phyloP scores from a whole-genome alignment of 2,113 vertebrate species.

The Petromus typicus region DNA sequence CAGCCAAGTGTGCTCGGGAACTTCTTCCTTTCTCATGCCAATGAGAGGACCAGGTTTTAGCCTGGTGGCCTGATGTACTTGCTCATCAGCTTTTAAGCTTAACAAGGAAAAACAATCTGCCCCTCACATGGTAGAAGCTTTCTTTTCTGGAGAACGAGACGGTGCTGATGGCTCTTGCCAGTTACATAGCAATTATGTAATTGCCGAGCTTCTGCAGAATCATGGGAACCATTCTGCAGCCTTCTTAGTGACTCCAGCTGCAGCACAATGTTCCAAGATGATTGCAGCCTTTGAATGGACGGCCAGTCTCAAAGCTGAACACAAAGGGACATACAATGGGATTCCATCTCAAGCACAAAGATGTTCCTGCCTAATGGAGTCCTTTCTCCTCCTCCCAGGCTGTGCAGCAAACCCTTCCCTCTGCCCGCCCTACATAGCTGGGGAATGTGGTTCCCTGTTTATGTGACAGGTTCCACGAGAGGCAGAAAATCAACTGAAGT shows the following conservation, averaged over 20 bases:
- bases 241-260: slow-evolving; percentile 80
- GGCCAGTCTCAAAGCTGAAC: slow-evolving; percentile 78
- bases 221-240: slow-evolving; percentile 76
- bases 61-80: neutral
- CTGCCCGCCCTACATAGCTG: slow-evolving; percentile 74
- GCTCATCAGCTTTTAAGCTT: slow-evolving; percentile 68
- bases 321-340: slow-evolving; percentile 83
- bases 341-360: slow-evolving; percentile 86
- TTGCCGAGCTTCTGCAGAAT: slow-evolving; percentile 82
- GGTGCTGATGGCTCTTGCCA: slow-evolving; percentile 76
- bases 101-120: slow-evolving; percentile 73
- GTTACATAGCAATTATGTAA: slow-evolving; percentile 82
- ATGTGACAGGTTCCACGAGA: slow-evolving; percentile 80
- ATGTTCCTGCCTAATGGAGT: slow-evolving; percentile 81
- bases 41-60: slow-evolving; percentile 50
- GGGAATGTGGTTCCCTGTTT: slow-evolving; percentile 77
- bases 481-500: slow-evolving; percentile 82
- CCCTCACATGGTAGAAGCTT: slow-evolving; percentile 51
- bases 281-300: slow-evolving; percentile 84
- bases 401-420: slow-evolving; percentile 75
- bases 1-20: slow-evolving; percentile 64
- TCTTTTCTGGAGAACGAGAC: slow-evolving; percentile 76
- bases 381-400: slow-evolving; percentile 80
- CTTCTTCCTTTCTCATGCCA: slow-evolving; percentile 42
- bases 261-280: slow-evolving; percentile 81